Percentiles rank a stretch among this genome's conserved stretches.
These are phyloP conservation scores for Acromyrmex charruanus DNA, from an alignment of 1,140 invertebrate genomes.

Conservation along the genomic window DNA sequence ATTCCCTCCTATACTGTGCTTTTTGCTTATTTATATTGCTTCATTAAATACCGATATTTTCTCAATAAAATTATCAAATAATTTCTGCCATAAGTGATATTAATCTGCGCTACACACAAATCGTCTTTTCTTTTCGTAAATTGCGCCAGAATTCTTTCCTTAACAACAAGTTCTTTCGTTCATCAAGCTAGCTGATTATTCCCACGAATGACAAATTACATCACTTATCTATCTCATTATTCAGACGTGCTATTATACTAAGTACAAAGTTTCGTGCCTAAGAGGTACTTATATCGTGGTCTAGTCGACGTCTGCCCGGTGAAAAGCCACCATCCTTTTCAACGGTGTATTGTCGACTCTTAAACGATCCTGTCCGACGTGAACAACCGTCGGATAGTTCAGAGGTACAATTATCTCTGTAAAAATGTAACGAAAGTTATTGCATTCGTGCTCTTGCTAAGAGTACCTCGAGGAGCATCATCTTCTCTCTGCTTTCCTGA, in stretches of 20 bases:
- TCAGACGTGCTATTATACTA: constrained; percentile 31
- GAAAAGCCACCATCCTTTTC: constrained; percentile 27
- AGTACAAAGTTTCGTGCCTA: constrained; percentile 35
- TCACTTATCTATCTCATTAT: constrained; percentile 53
- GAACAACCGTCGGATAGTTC: constrained; percentile 21
- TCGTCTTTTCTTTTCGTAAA: not conserved
- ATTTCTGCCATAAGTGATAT: constrained; percentile 1
- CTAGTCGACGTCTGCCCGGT: constrained; percentile 2
- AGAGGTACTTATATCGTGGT: constrained; percentile 37
- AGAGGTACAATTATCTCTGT: constrained; percentile 30
- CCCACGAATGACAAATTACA: constrained; percentile 43
- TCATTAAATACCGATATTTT: not conserved
- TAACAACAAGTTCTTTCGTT: constrained; percentile 22
- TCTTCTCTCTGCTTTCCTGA: constrained; percentile 2
- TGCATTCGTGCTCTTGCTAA: constrained; percentile 19
- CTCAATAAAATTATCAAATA: constrained; percentile 3
- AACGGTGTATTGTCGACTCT: constrained; percentile 21
- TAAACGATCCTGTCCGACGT: constrained; percentile 34
- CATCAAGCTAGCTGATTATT: constrained; percentile 13
- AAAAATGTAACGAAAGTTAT: constrained; percentile 46
- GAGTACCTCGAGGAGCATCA: not conserved
- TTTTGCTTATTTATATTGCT: not conserved
- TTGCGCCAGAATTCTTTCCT: constrained; percentile 13
- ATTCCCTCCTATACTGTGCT: not conserved
- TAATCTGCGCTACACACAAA: constrained; percentile 4